Evolutionary conservation across 2,888 invertebrate genomes (phyloP).

Genomic region (Orthonychiurus folsomi): DNA sequence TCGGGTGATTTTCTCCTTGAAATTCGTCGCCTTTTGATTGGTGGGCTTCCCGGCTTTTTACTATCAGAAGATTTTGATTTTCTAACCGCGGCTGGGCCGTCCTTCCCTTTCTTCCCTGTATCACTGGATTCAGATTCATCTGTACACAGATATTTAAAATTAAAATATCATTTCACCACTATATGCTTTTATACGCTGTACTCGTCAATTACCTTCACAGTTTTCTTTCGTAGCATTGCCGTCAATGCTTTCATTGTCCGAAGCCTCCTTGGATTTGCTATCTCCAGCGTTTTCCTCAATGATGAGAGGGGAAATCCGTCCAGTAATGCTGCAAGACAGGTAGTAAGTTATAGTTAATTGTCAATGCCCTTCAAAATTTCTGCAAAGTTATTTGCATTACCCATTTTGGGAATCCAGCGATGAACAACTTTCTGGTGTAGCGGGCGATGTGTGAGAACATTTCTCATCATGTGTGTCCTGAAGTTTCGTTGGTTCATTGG

Average conservation of each 20-base stretch:
- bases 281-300: conserved; percentile 13
- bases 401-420: conserved; percentile 55
- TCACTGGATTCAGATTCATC: background rate
- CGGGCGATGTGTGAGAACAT: no score
- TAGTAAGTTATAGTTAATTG: conserved; percentile 44
- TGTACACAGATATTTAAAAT: no score
- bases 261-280: conserved; percentile 10
- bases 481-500: no score
- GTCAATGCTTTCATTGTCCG: no score
- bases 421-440: no score
- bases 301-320: background rate
- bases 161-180: no score
- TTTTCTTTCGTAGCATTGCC: no score
- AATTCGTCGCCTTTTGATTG: conserved; percentile 18
- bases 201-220: no score
- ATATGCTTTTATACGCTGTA: no score
- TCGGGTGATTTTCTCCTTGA: conserved; percentile 24
- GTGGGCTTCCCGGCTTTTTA: conserved; percentile 17
- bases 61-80: background rate
- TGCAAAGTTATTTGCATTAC: no score
- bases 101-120: background rate
- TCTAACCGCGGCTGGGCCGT: background rate
- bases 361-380: no score
- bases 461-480: no score
- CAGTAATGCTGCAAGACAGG: conserved; percentile 7